A percentile compares a stretch with the other conserved stretches of the same genome.
phyloP scores from a whole-genome alignment of 1,140 invertebrate species.

The Drosophila albomicans region DNA sequence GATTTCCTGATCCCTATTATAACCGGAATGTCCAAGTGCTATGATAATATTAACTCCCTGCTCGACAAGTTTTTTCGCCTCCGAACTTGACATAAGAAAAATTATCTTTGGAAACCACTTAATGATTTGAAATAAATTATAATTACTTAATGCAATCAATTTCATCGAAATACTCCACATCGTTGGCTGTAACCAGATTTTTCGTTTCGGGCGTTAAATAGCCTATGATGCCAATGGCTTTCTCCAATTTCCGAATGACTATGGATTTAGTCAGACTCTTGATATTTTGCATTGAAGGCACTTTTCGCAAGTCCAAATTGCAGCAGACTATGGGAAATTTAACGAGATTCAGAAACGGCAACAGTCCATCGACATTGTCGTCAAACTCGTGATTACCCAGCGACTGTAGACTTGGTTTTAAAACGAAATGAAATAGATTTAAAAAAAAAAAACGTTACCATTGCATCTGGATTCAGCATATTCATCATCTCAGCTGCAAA shows the following conservation, averaged over 20 bases:
- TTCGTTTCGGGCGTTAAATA: conserved; percentile 94
- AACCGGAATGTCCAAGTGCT: conserved; percentile 95
- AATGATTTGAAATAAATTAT: too few species aligned
- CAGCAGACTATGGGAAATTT: conserved; percentile 90
- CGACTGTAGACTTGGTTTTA: conserved; percentile 86
- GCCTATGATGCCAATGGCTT: conserved; percentile 93
- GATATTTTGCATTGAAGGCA: conserved; percentile 86
- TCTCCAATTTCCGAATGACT: conserved; percentile 87
- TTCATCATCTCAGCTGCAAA: conserved; percentile 91
- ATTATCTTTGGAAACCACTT: too few species aligned
- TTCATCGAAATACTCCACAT: conserved; percentile 90
- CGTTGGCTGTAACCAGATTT: conserved; percentile 87
- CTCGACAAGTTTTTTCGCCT: conserved; percentile 88
- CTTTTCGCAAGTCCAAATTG: conserved; percentile 90
- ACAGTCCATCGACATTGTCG: conserved; percentile 89
- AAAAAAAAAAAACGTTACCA: conserved; percentile 87
- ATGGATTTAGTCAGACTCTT: conserved; percentile 87
- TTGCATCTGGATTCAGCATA: conserved; percentile 90
- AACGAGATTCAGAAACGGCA: conserved; percentile 90
- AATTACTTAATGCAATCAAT: conserved; percentile 87
- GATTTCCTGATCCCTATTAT: conserved; percentile 90
- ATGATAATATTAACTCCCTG: conserved; percentile 93
- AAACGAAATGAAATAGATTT: not conserved
- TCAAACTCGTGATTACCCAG: conserved; percentile 98
- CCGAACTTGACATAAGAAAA: conserved; percentile 75